A percentile compares a stretch with the other conserved stretches of the same genome.
These are phyloP conservation scores for Serrognathus titanus DNA, from an alignment of 2,888 invertebrate species.

Conservation along the genomic window DNA sequence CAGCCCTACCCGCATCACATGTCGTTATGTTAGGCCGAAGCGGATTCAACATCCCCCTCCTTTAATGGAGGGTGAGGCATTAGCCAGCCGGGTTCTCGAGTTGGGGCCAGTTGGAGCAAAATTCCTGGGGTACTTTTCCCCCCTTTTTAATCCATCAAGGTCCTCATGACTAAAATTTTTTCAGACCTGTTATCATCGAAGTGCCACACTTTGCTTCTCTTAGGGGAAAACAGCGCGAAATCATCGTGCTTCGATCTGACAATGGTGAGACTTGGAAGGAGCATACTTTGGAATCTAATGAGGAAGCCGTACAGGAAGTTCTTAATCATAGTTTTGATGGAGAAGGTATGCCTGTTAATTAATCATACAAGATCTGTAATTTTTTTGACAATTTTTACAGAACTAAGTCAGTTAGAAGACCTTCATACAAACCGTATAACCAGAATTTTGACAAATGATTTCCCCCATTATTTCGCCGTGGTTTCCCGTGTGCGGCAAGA, in stretches of 20 bases:
- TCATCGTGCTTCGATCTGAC: constrained; percentile 92
- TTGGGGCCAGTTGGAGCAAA: constrained; percentile 94
- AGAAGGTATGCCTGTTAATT: constrained; percentile 54
- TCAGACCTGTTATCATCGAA: constrained; percentile 87
- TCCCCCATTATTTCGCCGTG: constrained; percentile 97
- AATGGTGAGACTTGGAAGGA: constrained; percentile 99
- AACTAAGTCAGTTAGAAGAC: constrained; percentile 75
- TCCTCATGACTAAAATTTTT: constrained; percentile 18
- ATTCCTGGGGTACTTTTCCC: constrained; percentile 77
- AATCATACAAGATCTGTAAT: too few relatives aligned
- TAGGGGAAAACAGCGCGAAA: constrained; percentile 91
- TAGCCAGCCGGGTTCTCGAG: constrained; percentile 91
- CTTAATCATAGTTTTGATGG: constrained; percentile 89
- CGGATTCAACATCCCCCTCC: constrained; percentile 85
- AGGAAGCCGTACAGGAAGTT: constrained; percentile 87
- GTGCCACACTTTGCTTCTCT: constrained; percentile 97
- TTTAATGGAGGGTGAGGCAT: constrained; percentile 96
- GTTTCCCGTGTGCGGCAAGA: constrained; percentile 94
- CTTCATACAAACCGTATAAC: constrained; percentile 86
- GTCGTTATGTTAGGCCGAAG: constrained; percentile 77
- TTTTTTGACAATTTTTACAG: constrained; percentile 45
- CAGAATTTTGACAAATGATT: constrained; percentile 91
- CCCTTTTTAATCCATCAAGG: not conserved
- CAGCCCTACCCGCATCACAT: constrained; percentile 94
- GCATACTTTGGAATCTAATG: constrained; percentile 81